Evolutionary conservation across 1,140 invertebrate species (phyloP).

Genomic region (Aphaenogaster floridana): DNA sequence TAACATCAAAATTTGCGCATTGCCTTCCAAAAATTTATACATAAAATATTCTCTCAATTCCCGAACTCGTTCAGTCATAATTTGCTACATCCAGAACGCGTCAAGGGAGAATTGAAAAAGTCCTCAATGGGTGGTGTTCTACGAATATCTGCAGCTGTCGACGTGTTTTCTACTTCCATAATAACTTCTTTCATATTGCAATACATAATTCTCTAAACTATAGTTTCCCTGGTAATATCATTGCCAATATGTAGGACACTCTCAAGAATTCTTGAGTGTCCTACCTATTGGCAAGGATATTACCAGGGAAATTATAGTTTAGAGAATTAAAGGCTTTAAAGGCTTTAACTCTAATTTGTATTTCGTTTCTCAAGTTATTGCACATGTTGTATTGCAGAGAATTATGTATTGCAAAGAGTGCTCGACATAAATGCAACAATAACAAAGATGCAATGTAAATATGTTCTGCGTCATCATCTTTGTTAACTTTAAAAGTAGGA

Average conservation of each 20-base stretch:
- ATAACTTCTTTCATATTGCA: slow-evolving; percentile 72
- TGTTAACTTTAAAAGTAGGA: slow-evolving; percentile 78
- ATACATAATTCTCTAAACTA: no score
- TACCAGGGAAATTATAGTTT: no score
- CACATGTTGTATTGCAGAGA: slow-evolving; percentile 79
- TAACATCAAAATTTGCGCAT: no score
- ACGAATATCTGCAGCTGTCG: slow-evolving; percentile 70
- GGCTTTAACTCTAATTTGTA: slow-evolving; percentile 83
- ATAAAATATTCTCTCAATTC: slow-evolving; percentile 75
- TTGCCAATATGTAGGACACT: slow-evolving; percentile 79
- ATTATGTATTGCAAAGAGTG: slow-evolving; percentile 76
- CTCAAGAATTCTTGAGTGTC: slow-evolving; percentile 71
- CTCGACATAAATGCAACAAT: slow-evolving; percentile 80
- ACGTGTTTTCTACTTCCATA: slow-evolving; percentile 56
- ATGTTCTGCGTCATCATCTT: slow-evolving; percentile 66
- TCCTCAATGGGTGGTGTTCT: slow-evolving; percentile 73
- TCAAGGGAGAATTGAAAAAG: slow-evolving; percentile 83
- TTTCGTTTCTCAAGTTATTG: slow-evolving; percentile 78
- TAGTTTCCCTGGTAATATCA: slow-evolving; percentile 77
- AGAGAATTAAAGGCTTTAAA: slow-evolving; percentile 60
- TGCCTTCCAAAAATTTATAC: no score
- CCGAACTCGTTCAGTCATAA: slow-evolving; percentile 79
- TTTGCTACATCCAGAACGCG: slow-evolving; percentile 76
- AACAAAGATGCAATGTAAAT: slow-evolving; percentile 80
- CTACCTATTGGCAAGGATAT: no score